Evolutionary conservation across 2,113 vertebrate species (phyloP).

Genomic region (Tetrao urogallus): DNA sequence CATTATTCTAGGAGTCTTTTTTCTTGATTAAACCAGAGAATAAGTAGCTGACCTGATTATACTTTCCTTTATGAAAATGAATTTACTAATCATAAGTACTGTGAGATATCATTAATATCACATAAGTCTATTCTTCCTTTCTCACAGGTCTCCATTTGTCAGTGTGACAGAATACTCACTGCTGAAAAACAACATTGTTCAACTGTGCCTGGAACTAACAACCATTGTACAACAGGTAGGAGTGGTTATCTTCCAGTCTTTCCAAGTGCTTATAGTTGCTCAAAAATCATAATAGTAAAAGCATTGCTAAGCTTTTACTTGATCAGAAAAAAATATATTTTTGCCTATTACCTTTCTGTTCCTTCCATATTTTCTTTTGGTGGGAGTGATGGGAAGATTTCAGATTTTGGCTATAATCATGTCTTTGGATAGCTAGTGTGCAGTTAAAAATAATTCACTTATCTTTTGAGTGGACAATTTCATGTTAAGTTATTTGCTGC

Average conservation of each 20-base stretch:
- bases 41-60: not conserved
- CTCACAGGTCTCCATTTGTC: constrained; percentile 90
- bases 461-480: not conserved
- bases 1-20: not conserved
- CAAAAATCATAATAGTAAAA: not conserved
- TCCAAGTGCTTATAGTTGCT: not conserved
- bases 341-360: not conserved
- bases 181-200: constrained; percentile 95
- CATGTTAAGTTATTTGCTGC: not conserved
- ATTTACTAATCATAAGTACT: not conserved
- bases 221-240: constrained; percentile 94
- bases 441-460: not conserved
- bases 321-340: not conserved
- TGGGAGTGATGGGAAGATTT: not conserved
- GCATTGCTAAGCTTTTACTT: not conserved
- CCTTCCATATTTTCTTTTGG: not conserved
- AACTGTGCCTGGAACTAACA: constrained; percentile 93
- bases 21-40: not conserved
- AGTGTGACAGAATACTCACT: constrained; percentile 93
- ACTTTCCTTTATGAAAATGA: not conserved
- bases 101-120: not conserved
- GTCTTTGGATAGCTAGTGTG: not conserved
- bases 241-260: not conserved
- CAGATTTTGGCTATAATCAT: not conserved
- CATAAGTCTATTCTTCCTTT: not conserved